These are phyloP conservation scores for Onthophagus sagittarius DNA, from an alignment of 2,888 invertebrate genomes.

Conservation along the genomic window DNA sequence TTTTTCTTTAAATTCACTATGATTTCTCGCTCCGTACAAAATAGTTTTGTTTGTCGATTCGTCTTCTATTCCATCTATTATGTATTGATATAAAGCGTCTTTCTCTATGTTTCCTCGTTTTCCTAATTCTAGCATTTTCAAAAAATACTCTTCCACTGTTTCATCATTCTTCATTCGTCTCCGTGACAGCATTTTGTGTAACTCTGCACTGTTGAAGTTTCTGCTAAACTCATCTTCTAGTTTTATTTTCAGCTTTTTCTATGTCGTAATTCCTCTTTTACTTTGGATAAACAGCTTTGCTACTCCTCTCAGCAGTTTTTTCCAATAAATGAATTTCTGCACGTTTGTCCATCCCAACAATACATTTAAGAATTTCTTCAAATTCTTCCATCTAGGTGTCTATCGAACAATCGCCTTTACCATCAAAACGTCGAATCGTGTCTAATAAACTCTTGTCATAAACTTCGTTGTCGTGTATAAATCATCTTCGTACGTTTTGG, in stretches of 20 bases:
- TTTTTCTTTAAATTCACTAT: too few relatives aligned
- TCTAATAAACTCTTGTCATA: constrained; percentile 24
- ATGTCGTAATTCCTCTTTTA: constrained; percentile 21
- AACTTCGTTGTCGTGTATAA: constrained; percentile 23
- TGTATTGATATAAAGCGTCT: neutral
- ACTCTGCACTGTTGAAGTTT: neutral
- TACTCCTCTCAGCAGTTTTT: constrained; percentile 22
- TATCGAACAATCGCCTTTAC: neutral
- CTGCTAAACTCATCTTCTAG: constrained; percentile 13
- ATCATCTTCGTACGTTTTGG: neutral
- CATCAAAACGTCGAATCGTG: constrained; percentile 11
- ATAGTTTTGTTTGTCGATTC: neutral
- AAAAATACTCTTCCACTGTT: neutral
- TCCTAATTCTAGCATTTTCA: neutral
- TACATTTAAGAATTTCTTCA: too few relatives aligned
- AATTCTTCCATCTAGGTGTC: neutral
- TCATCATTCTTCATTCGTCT: neutral
- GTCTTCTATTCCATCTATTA: neutral
- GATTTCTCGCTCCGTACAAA: constrained; percentile 4
- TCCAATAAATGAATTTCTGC: constrained; percentile 25
- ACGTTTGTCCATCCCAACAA: constrained; percentile 20
- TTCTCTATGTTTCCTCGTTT: constrained; percentile 2
- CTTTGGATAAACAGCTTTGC: constrained; percentile 24
- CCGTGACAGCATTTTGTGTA: neutral
- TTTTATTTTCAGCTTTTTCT: constrained; percentile 12